Evolutionary conservation across 2,888 invertebrate genomes (phyloP).

Genomic region (Philaethria dido): DNA sequence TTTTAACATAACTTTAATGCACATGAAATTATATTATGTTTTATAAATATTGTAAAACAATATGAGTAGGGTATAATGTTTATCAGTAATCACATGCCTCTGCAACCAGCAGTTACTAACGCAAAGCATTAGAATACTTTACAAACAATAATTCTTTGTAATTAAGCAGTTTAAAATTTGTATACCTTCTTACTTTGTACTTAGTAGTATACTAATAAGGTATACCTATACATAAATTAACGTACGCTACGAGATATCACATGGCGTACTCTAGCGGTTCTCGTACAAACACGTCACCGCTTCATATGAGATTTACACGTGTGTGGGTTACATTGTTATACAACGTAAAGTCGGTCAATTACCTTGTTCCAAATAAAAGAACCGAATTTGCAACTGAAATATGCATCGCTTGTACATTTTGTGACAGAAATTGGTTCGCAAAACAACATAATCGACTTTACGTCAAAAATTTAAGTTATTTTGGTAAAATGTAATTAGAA

Average conservation of each 20-base stretch:
- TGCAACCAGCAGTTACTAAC: background rate
- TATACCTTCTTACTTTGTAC: background rate
- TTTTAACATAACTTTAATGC: background rate
- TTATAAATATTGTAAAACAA: too few relatives aligned
- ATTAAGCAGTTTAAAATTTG: background rate
- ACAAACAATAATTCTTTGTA: background rate
- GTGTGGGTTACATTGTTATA: constrained; percentile 48
- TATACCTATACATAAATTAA: background rate
- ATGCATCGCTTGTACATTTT: constrained; percentile 45
- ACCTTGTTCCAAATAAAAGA: constrained; percentile 51
- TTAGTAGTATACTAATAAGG: constrained; percentile 1
- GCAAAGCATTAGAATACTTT: background rate
- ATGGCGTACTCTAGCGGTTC: constrained; percentile 7
- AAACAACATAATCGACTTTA: background rate
- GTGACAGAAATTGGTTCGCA: constrained; percentile 39
- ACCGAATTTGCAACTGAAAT: constrained; percentile 48
- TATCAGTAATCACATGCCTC: too few relatives aligned
- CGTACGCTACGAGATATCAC: constrained; percentile 17
- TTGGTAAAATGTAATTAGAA: background rate
- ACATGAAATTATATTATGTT: background rate
- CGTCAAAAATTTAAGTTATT: background rate
- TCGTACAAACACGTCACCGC: constrained; percentile 24
- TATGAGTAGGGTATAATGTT: too few relatives aligned
- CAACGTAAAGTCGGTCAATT: constrained; percentile 49
- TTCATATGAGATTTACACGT: constrained; percentile 35